Evolutionary conservation across 1,140 invertebrate genomes (phyloP).

Genomic region (Diorhabda carinulata): DNA sequence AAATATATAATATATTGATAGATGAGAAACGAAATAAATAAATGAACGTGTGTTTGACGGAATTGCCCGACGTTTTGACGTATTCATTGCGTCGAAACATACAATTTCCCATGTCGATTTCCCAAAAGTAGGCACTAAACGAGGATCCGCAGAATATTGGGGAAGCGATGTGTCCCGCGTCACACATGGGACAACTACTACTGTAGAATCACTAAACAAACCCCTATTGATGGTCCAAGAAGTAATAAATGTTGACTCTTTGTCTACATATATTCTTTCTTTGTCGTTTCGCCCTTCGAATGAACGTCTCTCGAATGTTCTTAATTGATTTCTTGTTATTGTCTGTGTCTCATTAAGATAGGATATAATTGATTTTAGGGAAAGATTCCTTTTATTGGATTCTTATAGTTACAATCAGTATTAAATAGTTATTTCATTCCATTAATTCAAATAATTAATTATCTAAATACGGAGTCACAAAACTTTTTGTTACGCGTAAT

Average conservation of each 20-base stretch:
- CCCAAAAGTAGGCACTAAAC: neutral
- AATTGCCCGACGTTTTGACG: too few relatives aligned
- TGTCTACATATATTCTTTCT: constrained; percentile 10
- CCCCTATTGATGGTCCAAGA: constrained; percentile 13
- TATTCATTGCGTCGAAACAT: neutral
- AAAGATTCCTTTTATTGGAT: constrained; percentile 3
- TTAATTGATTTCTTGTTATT: constrained; percentile 17
- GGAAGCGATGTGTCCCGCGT: neutral
- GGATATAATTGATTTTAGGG: constrained; percentile 5
- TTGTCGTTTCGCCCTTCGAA: neutral
- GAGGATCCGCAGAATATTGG: neutral
- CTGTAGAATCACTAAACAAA: constrained; percentile 10
- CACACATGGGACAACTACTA: constrained; percentile 9
- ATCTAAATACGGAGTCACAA: too few relatives aligned
- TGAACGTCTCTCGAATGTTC: neutral
- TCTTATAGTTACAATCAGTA: neutral
- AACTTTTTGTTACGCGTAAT: too few relatives aligned
- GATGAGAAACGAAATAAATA: too few relatives aligned
- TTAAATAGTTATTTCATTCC: too few relatives aligned
- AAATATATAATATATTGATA: too few relatives aligned
- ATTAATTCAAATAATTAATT: too few relatives aligned
- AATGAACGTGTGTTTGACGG: too few relatives aligned
- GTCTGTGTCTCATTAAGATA: constrained; percentile 10
- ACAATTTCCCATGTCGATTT: neutral
- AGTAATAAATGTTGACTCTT: constrained; percentile 16